Conservation (phyloP, 1,140 invertebrate species). For the Thaumetopoea pityocampa region DNA sequence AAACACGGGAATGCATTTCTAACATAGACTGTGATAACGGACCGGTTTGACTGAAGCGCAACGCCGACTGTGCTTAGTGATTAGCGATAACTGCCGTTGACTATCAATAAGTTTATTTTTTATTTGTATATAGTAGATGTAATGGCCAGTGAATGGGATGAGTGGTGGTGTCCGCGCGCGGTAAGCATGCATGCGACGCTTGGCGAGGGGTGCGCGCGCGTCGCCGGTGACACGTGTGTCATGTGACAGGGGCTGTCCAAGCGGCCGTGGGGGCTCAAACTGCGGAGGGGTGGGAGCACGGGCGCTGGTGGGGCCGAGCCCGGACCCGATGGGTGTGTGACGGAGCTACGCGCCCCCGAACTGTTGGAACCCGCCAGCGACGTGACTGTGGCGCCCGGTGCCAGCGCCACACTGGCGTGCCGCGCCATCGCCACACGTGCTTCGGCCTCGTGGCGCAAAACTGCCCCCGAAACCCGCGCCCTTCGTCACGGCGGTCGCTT, state of each 20-base stretch:
- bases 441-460: slow-evolving; percentile 77
- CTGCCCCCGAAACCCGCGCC: slow-evolving; percentile 73
- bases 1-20: slow-evolving; percentile 63
- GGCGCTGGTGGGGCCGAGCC: slow-evolving; percentile 33
- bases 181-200: slow-evolving; percentile 61
- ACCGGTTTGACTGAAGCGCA: slow-evolving; percentile 38
- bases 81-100: slow-evolving; percentile 38
- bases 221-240: slow-evolving; percentile 25
- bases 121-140: slow-evolving; percentile 46
- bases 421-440: slow-evolving; percentile 53
- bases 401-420: slow-evolving; percentile 52
- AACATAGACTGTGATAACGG: slow-evolving; percentile 68
- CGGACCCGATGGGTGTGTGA: slow-evolving; percentile 51
- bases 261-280: slow-evolving; percentile 77
- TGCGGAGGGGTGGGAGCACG: slow-evolving; percentile 50
- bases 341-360: slow-evolving; percentile 64
- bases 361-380: slow-evolving; percentile 59
- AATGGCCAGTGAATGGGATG: slow-evolving; percentile 27
- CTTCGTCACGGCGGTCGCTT: slow-evolving; percentile 73
- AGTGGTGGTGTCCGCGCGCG: slow-evolving; percentile 21
- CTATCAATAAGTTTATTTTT: slow-evolving; percentile 47
- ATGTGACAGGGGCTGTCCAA: slow-evolving; percentile 57
- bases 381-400: slow-evolving; percentile 47
- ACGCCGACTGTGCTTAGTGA: slow-evolving; percentile 57
- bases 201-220: slow-evolving; percentile 12